Evolutionary conservation across 2,888 invertebrate species (phyloP).

Genomic region (Polyommatus icarus): DNA sequence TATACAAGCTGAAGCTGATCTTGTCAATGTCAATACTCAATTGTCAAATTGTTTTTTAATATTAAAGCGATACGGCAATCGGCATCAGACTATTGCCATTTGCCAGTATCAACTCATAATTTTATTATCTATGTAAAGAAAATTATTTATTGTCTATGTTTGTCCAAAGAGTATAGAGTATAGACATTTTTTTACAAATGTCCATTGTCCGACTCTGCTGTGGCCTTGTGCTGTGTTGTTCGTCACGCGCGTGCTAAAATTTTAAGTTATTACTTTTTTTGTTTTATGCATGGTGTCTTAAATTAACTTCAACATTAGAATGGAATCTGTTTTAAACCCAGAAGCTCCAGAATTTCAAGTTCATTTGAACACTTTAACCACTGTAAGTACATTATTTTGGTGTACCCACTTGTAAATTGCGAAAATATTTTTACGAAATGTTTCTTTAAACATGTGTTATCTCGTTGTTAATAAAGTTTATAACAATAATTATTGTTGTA

Average conservation of each 20-base stretch:
- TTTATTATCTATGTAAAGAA: neutral
- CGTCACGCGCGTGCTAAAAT: constrained; percentile 45
- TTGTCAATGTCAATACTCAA: neutral
- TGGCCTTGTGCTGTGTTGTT: constrained; percentile 34
- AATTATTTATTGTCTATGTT: neutral
- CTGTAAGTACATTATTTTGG: constrained; percentile 48
- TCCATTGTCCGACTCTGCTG: constrained; percentile 5
- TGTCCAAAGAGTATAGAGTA: neutral
- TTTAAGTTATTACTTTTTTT: constrained; percentile 42
- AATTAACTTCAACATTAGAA: constrained; percentile 44
- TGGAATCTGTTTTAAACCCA: constrained; percentile 67
- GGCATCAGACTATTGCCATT: neutral
- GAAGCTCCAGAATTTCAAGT: constrained; percentile 70
- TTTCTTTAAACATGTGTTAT: constrained; percentile 51
- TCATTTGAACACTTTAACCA: constrained; percentile 55
- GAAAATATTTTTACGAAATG: constrained; percentile 9
- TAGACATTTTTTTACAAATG: neutral
- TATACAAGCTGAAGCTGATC: neutral
- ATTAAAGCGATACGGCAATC: neutral
- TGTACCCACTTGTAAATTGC: constrained; percentile 38
- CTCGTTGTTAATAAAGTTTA: constrained; percentile 39
- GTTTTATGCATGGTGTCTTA: constrained; percentile 43
- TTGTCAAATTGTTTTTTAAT: neutral
- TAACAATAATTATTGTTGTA: neutral
- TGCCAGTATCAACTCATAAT: too few species aligned